Evolutionary conservation across 1,140 invertebrate species (phyloP), one percentile per base, ranked within the genome.

Genomic region (Venustaconcha ellipsiformis): DNA sequence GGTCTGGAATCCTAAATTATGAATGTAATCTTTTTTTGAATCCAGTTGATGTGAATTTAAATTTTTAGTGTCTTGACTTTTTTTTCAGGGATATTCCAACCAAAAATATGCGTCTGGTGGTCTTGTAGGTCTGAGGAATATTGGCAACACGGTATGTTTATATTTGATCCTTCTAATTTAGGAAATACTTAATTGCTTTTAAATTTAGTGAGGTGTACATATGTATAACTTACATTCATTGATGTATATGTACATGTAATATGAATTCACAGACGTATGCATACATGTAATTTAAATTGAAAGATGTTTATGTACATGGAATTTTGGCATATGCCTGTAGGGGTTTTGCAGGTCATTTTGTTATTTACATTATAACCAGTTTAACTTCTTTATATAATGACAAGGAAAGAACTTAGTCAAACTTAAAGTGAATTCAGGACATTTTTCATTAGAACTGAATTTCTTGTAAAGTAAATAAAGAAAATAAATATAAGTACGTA

Each of bases 121-220:
- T 79, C 91, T 96, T 73, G 95, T 95, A 88, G 96, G 96, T 18
- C 92, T 98, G 55, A 92, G 94, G 84, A 98, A 98, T 90, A 96
- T 98, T 84, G 96, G 96, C 84, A 97, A 97, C 90, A 97, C 96
- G 65, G 93, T 94, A 88, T 92, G 92, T 91, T 26, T 79, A 60
- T 18, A 6, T 17, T 17, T 64, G 17, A 57, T 11, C 17, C 15
- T 14, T 20, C 2, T 73, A 5, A 11, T 12, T 14, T 11, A 56
- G 20, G 12, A 66, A 67, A 11, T 14, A 14, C 30, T 14, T 0
- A 55, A 37, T 68, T 72, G 17, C n/a, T 15, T 30, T 72, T 23
- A 66, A 14, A 67, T 37, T 17, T 5, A 6, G 18, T 18, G 18
- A n/a, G 14, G 23, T 57, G 18, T 66, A 57, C 30, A 37, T 58